Percentiles rank a stretch among this genome's conserved stretches.
These are phyloP conservation scores for Drosophila aff. DNA, from an alignment of 1,140 invertebrate species.

Conservation along the genomic window DNA sequence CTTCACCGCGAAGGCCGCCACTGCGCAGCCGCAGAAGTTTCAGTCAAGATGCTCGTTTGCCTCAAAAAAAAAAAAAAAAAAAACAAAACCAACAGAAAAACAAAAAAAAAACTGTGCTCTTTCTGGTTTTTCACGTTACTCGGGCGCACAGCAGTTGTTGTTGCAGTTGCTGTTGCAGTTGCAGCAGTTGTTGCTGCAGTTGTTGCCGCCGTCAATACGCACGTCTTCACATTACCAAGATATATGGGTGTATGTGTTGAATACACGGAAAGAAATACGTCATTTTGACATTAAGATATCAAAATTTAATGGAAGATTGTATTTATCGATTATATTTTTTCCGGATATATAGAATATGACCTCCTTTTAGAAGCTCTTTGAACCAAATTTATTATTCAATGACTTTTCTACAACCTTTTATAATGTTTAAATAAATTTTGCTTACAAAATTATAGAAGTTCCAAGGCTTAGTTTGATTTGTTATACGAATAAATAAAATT, in stretches of 20 bases:
- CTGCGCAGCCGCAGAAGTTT: conserved; percentile 35
- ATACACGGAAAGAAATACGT: not conserved
- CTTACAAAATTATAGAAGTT: too few relatives aligned
- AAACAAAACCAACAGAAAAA: conserved; percentile 55
- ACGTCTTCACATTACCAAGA: conserved; percentile 68
- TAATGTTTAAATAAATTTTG: not conserved
- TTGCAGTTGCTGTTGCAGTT: conserved; percentile 48
- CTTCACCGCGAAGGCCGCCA: conserved; percentile 59
- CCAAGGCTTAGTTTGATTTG: not conserved
- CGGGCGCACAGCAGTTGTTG: conserved; percentile 46
- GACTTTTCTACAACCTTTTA: not conserved
- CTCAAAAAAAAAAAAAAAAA: conserved; percentile 42
- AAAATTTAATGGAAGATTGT: not conserved
- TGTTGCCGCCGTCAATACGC: conserved; percentile 63
- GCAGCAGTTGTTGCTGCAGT: conserved; percentile 40
- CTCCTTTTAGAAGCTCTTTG: not conserved
- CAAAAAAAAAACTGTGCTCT: conserved; percentile 74
- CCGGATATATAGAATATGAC: not conserved
- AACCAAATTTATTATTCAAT: not conserved
- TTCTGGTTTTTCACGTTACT: conserved; percentile 79
- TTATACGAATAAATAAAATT: not conserved
- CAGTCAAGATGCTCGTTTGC: conserved; percentile 51
- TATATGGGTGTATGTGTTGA: conserved; percentile 19
- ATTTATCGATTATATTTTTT: not conserved
- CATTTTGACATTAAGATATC: not conserved